A percentile compares a stretch with the other conserved stretches of the same genome.
Conservation (phyloP, 2,888 invertebrate species). For the Drosophila helvetica region DNA sequence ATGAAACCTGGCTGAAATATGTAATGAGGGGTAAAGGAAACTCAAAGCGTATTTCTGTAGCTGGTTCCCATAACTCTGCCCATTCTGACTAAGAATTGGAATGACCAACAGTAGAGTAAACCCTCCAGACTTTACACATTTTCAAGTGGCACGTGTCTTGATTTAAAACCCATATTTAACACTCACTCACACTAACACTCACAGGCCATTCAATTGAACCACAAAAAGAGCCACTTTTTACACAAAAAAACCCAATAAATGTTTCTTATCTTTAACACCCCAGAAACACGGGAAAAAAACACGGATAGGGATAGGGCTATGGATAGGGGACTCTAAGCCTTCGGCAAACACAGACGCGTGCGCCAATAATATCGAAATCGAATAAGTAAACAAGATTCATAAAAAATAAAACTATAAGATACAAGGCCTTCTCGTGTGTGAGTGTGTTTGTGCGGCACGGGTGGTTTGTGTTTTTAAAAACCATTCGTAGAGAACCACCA, state of each 20-base stretch:
- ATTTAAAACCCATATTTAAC: conserved; percentile 40
- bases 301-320: conserved; percentile 17
- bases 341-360: conserved; percentile 58
- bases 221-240: conserved; percentile 43
- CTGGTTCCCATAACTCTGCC: neutral
- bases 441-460: conserved; percentile 29
- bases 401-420: conserved; percentile 53
- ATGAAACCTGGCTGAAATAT: too few relatives aligned
- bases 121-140: conserved; percentile 16
- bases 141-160: conserved; percentile 37
- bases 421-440: conserved; percentile 27
- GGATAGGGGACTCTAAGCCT: conserved; percentile 49
- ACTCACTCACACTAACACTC: conserved; percentile 11
- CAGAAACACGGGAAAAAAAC: conserved; percentile 15
- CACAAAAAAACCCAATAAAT: conserved; percentile 30
- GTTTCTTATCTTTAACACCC: conserved; percentile 51
- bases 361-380: conserved; percentile 74
- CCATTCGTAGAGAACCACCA: conserved; percentile 3
- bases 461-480: conserved; percentile 40
- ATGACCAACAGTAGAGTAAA: conserved; percentile 14
- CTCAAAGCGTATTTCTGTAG: too few relatives aligned
- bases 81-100: neutral
- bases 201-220: neutral
- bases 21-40: too few relatives aligned
- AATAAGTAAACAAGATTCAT: conserved; percentile 67